These are phyloP conservation scores for Apogon talboti DNA, from an alignment of 2,797 vertebrate species.

Conservation along the genomic window DNA sequence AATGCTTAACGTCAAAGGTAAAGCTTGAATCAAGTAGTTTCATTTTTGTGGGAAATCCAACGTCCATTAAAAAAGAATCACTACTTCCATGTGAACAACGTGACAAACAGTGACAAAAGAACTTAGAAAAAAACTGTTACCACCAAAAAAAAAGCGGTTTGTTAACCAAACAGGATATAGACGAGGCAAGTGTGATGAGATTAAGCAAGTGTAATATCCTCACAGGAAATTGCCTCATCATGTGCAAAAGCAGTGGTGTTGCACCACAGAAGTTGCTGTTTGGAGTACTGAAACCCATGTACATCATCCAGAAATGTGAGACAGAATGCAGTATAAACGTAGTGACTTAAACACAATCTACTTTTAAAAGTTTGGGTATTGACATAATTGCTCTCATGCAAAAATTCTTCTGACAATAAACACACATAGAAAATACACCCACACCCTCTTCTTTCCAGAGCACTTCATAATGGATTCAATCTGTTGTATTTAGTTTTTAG, in stretches of 20 bases:
- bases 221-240: conserved; percentile 63
- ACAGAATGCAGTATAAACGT: too few species aligned
- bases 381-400: background rate
- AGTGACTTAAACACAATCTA: too few species aligned
- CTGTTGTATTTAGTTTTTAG: background rate
- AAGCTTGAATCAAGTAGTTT: too few species aligned
- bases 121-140: too few species aligned
- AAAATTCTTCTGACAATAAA: background rate
- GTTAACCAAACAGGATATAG: conserved; percentile 43
- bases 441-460: background rate
- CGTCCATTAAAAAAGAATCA: too few species aligned
- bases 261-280: background rate
- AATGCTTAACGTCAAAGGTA: too few species aligned
- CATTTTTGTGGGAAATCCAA: too few species aligned
- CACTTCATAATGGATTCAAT: background rate
- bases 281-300: too few species aligned
- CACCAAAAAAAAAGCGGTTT: background rate
- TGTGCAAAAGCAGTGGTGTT: conserved; percentile 5
- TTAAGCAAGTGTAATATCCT: conserved; percentile 53
- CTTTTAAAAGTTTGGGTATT: background rate
- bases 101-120: too few species aligned
- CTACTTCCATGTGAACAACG: too few species aligned
- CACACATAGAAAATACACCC: background rate
- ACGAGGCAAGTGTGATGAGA: conserved; percentile 15
- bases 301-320: too few species aligned